Percentiles rank a stretch among this genome's conserved stretches.
Conservation (phyloP, 64 coral and sea anemone genomes). For the Pachyseris speciosa region DNA sequence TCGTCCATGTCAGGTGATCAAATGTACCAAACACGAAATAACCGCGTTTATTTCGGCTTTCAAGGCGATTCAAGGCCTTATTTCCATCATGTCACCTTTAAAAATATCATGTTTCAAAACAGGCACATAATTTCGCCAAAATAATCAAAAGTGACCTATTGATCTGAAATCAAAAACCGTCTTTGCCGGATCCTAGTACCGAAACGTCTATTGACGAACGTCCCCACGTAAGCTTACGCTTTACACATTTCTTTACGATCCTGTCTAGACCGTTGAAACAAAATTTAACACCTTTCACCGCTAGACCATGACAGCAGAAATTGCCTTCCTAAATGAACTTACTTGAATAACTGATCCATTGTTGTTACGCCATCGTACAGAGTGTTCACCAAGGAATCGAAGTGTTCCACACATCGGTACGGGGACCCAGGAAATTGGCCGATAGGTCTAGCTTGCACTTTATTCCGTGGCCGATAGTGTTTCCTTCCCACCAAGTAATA, state of each 20-base stretch:
- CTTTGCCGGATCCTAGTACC: neutral
- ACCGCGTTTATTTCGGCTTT: neutral
- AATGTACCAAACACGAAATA: neutral
- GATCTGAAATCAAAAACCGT: conserved; percentile 3
- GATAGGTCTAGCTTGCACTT: conserved; percentile 76
- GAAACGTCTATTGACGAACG: no score
- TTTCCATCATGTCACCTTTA: neutral
- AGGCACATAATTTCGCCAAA: neutral
- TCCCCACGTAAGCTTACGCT: no score
- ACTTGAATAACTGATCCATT: conserved; percentile 98
- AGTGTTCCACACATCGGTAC: conserved; percentile 91
- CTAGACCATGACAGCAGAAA: neutral
- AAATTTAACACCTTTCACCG: no score
- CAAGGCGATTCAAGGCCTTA: neutral
- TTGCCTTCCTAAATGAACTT: neutral
- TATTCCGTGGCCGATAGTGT: conserved; percentile 42
- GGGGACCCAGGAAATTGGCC: conserved; percentile 75
- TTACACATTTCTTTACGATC: no score
- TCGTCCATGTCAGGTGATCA: neutral
- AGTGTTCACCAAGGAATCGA: conserved; percentile 78
- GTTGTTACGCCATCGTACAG: conserved; percentile 89
- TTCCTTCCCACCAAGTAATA: conserved; percentile 91
- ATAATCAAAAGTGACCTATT: neutral
- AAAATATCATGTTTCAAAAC: neutral
- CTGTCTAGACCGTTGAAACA: no score